A percentile compares a stretch with the other conserved stretches of the same genome.
Evolutionary conservation across 2,888 invertebrate genomes (phyloP).

Genomic region (Rotaria sp.): DNA sequence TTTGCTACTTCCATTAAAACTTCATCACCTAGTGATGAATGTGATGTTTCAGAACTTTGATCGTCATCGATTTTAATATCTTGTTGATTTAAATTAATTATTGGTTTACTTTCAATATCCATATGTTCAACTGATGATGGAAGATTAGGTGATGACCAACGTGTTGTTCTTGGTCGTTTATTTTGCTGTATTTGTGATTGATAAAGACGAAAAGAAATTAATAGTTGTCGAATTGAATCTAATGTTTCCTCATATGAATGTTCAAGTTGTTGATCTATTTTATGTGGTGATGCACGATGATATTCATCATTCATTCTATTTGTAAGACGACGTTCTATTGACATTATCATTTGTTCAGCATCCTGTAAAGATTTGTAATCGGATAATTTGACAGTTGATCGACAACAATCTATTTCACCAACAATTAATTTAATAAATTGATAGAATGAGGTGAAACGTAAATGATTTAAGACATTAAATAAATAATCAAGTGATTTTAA

Average conservation of each 20-base stretch:
- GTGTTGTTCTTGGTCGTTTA: background rate
- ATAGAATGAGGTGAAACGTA: background rate
- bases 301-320: background rate
- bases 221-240: background rate
- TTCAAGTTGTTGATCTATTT: background rate
- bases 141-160: background rate
- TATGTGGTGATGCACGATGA: background rate
- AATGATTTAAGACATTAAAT: background rate
- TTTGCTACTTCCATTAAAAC: background rate
- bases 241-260: background rate
- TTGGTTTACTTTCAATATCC: background rate
- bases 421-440: background rate
- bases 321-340: background rate
- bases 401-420: background rate
- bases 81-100: background rate
- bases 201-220: background rate
- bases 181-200: background rate
- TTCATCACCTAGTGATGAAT: background rate
- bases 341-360: background rate
- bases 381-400: background rate
- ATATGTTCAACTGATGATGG: background rate
- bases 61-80: background rate
- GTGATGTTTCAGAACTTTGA: background rate
- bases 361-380: background rate
- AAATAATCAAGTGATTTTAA: background rate